phyloP scores from a whole-genome alignment of 2,888 invertebrate genomes.

The Anthrax anthrax region DNA sequence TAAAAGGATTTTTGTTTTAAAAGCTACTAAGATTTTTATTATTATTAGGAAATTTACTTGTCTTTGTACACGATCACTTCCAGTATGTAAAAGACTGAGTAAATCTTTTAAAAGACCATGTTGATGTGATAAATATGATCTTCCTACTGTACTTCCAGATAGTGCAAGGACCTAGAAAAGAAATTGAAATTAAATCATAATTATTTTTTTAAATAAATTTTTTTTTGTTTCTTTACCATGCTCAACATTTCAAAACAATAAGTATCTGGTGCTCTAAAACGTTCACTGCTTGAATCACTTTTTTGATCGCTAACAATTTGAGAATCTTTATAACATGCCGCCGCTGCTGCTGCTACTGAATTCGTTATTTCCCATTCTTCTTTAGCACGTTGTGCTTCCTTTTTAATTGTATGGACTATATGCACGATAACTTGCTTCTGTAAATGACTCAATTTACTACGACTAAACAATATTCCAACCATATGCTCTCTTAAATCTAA shows the following conservation, averaged over 20 bases:
- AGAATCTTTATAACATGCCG: constrained; percentile 20
- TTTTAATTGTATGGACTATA: constrained; percentile 78
- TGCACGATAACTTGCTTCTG: constrained; percentile 88
- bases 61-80: constrained; percentile 86
- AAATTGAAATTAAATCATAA: constrained; percentile 28
- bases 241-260: constrained; percentile 97
- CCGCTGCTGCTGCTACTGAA: no score
- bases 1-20: constrained; percentile 12
- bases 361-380: constrained; percentile 77
- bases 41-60: constrained; percentile 43
- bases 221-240: constrained; percentile 43
- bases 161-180: constrained; percentile 46
- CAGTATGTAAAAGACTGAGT: constrained; percentile 76
- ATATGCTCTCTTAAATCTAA: constrained; percentile 84
- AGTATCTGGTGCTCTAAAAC: constrained; percentile 48
- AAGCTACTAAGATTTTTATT: not conserved
- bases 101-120: constrained; percentile 72
- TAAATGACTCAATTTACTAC: constrained; percentile 81
- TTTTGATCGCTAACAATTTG: constrained; percentile 23
- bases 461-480: constrained; percentile 89
- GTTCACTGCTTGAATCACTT: constrained; percentile 23
- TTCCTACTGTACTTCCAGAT: constrained; percentile 82
- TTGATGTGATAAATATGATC: constrained; percentile 81
- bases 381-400: constrained; percentile 70
- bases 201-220: not conserved